These are phyloP conservation scores for Taenaris catops DNA, from an alignment of 2,888 invertebrate genomes.

Conservation along the genomic window DNA sequence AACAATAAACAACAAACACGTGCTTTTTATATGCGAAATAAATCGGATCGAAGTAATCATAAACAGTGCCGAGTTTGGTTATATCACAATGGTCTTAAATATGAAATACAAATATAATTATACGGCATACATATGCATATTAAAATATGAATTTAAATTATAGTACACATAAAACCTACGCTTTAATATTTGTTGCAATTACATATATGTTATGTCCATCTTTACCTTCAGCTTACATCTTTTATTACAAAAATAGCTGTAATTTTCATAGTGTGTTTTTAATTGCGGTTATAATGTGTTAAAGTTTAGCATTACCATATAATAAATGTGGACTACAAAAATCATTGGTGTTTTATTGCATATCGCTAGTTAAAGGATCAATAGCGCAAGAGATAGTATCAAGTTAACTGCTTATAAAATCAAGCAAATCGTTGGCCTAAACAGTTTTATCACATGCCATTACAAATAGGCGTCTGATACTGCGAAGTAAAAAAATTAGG, in stretches of 20 bases:
- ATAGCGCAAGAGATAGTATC: constrained; percentile 1
- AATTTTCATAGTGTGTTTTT: not conserved
- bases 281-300: too few relatives aligned
- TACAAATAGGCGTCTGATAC: too few relatives aligned
- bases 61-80: constrained; percentile 53
- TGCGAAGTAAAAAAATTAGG: too few relatives aligned
- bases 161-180: not conserved
- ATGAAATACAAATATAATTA: constrained; percentile 43
- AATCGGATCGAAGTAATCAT: constrained; percentile 34
- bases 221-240: too few relatives aligned
- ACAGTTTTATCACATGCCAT: too few relatives aligned
- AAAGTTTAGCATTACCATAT: too few relatives aligned
- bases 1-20: too few relatives aligned
- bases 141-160: not conserved
- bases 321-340: too few relatives aligned
- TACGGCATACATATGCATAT: not conserved
- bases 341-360: constrained; percentile 5
- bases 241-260: too few relatives aligned
- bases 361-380: not conserved
- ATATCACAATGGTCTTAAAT: constrained; percentile 51
- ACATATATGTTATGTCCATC: too few relatives aligned
- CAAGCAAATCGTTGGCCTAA: not conserved
- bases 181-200: too few relatives aligned
- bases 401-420: constrained; percentile 1
- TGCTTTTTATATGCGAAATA: too few relatives aligned